Evolutionary conservation across 2,113 vertebrate genomes (phyloP).

Genomic region (Zosterops hypoxanthus): DNA sequence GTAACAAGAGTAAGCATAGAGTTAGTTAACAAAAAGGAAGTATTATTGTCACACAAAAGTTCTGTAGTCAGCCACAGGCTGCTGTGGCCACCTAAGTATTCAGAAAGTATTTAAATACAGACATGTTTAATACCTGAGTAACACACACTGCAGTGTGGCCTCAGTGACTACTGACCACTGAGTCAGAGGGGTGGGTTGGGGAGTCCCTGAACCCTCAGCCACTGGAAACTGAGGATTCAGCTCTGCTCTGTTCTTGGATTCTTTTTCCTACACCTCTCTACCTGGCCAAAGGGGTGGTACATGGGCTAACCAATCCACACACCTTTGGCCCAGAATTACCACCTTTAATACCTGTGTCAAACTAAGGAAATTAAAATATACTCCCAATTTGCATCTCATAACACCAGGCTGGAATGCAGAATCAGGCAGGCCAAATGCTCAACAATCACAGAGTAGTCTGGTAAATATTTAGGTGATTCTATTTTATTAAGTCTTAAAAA

Average conservation of each 20-base stretch:
- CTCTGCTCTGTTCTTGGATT: neutral
- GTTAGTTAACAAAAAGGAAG: neutral
- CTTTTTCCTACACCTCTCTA: neutral
- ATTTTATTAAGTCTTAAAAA: neutral
- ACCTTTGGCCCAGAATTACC: neutral
- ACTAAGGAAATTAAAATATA: neutral
- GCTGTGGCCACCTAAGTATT: neutral
- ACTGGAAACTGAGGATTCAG: neutral
- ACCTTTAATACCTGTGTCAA: neutral
- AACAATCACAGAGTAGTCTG: neutral
- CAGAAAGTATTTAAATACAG: neutral
- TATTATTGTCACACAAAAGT: neutral
- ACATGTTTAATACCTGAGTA: neutral
- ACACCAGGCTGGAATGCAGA: neutral
- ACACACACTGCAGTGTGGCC: neutral
- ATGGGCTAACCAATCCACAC: neutral
- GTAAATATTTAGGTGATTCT: neutral
- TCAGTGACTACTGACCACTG: neutral
- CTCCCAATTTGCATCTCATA: neutral
- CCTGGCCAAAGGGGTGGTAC: neutral
- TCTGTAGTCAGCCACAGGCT: neutral
- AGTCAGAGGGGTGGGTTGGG: neutral
- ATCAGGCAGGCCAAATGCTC: accelerated
- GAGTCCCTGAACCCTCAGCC: neutral
- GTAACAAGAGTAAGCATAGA: neutral